A percentile compares a stretch with the other conserved stretches of the same genome.
phyloP scores from a whole-genome alignment of 1,140 invertebrate species.

The Caenorhabditis tropicalis region DNA sequence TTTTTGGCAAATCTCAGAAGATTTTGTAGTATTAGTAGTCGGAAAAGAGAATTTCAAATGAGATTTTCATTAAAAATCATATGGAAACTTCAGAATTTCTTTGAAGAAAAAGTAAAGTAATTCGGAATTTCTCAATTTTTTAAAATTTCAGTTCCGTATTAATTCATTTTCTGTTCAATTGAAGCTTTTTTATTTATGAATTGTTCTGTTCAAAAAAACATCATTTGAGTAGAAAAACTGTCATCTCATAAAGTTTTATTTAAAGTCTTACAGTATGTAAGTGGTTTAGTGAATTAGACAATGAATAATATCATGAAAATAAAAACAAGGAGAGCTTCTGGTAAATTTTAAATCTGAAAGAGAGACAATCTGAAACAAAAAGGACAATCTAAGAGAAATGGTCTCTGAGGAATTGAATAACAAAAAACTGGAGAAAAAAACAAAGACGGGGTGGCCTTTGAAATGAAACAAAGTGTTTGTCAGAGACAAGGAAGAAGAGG shows the following conservation, averaged over 20 bases:
- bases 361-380: not conserved
- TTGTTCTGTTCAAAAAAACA: too few species aligned
- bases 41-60: not conserved
- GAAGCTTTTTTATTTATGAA: too few species aligned
- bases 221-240: too few species aligned
- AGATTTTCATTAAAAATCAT: not conserved
- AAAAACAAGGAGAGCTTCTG: too few species aligned
- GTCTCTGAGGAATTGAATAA: not conserved
- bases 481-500: not conserved
- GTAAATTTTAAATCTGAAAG: too few species aligned
- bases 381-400: not conserved
- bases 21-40: not conserved
- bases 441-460: not conserved
- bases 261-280: too few species aligned
- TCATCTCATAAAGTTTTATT: too few species aligned
- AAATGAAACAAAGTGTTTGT: not conserved
- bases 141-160: too few species aligned
- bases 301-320: too few species aligned
- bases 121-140: too few species aligned
- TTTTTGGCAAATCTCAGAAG: not conserved
- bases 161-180: too few species aligned
- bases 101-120: not conserved
- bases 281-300: too few species aligned
- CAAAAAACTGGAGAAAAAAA: not conserved
- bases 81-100: not conserved